These are phyloP conservation scores for Ochotona curzoniae DNA, from an alignment of 2,113 vertebrate species.

Conservation along the genomic window DNA sequence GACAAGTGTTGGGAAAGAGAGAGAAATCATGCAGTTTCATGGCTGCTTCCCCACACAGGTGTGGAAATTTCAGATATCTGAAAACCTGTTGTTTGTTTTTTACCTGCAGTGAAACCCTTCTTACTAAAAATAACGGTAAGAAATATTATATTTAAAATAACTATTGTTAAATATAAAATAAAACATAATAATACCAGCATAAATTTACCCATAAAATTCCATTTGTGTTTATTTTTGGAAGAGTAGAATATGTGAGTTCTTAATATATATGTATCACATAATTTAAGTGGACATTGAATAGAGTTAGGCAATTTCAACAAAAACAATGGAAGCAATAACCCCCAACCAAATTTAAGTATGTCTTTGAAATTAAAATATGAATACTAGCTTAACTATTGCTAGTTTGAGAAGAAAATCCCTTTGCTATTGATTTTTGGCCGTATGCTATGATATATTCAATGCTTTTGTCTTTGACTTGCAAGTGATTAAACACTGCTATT, in stretches of 20 bases:
- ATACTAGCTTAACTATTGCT: background rate
- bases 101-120: background rate
- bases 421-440: background rate
- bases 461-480: constrained; percentile 5
- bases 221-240: constrained; percentile 4
- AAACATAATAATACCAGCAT: background rate
- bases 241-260: background rate
- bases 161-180: background rate
- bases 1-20: background rate
- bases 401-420: background rate
- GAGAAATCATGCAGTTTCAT: background rate
- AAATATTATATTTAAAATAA: background rate
- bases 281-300: background rate
- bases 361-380: background rate
- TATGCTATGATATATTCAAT: background rate
- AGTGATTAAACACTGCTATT: background rate
- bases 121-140: background rate
- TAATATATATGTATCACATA: background rate
- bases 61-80: background rate
- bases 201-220: background rate
- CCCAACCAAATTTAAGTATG: background rate
- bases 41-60: background rate
- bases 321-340: background rate
- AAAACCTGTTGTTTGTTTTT: background rate
- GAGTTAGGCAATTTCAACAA: background rate